Evolutionary conservation across 2,113 vertebrate species (phyloP).

Genomic region (Grammomys surdaster): DNA sequence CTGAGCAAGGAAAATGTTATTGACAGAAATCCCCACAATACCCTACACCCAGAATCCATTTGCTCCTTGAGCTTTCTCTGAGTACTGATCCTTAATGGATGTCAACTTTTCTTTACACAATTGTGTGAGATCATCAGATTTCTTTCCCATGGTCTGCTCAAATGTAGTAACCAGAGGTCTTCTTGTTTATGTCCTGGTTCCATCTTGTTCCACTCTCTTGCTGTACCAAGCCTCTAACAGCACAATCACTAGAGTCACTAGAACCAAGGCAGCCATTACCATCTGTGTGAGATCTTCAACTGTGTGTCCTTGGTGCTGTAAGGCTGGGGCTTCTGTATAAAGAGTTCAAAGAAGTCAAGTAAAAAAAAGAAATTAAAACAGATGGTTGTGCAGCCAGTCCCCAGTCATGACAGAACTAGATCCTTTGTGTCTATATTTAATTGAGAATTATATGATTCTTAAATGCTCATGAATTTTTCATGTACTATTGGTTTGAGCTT

Average conservation of each 20-base stretch:
- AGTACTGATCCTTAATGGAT: neutral
- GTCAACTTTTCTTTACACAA: neutral
- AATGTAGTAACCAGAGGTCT: fast-evolving
- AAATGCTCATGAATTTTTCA: neutral
- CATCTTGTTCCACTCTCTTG: too few species aligned
- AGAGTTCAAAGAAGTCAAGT: neutral
- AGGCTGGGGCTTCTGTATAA: neutral
- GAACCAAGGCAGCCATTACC: neutral
- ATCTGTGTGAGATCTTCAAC: neutral
- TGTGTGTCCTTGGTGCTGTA: neutral
- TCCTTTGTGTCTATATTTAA: too few species aligned
- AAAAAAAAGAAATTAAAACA: neutral
- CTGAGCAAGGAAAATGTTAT: neutral
- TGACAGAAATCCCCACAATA: neutral
- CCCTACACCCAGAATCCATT: neutral
- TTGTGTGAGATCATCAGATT: neutral
- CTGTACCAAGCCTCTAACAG: neutral
- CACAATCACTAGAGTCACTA: neutral
- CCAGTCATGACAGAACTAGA: fast-evolving
- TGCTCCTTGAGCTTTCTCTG: too few species aligned
- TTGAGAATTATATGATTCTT: fast-evolving
- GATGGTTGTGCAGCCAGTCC: fast-evolving
- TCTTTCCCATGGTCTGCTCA: neutral
- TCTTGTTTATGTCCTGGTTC: neutral
- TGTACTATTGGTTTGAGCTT: neutral